Evolutionary conservation across 1,140 invertebrate species (phyloP).

Genomic region (Anastrepha ludens): DNA sequence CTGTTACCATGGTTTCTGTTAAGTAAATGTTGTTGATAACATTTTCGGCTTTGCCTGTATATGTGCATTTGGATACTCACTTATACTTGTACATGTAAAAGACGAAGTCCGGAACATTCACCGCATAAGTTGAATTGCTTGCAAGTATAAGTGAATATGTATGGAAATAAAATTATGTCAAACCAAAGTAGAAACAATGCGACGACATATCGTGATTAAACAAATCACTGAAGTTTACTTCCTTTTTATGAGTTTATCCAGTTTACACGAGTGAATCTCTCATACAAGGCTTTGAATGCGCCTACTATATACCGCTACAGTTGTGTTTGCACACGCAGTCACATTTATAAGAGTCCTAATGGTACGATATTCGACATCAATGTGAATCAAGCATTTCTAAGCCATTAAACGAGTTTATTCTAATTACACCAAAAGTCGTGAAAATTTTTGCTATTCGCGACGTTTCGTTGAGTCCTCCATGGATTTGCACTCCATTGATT

Average conservation of each 20-base stretch:
- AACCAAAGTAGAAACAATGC: no score
- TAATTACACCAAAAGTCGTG: neutral
- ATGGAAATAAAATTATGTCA: no score
- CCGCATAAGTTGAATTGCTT: no score
- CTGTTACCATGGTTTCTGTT: no score
- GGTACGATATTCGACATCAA: neutral
- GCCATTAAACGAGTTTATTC: conserved; percentile 36
- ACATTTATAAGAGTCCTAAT: neutral
- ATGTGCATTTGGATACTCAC: no score
- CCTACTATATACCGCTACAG: neutral
- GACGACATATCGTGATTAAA: neutral
- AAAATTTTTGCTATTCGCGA: neutral
- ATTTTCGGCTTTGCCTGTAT: no score
- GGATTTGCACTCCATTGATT: neutral
- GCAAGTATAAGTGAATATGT: no score
- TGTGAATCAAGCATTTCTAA: conserved; percentile 44
- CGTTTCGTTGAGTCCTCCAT: neutral
- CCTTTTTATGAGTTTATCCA: neutral
- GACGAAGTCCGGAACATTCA: no score
- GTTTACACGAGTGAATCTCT: neutral
- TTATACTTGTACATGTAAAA: no score
- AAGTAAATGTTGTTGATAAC: no score
- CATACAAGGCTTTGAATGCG: neutral
- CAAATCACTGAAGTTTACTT: neutral
- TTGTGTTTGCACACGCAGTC: neutral